Evolutionary conservation across 2,888 invertebrate species (phyloP).

Genomic region (Adineta ricciae): DNA sequence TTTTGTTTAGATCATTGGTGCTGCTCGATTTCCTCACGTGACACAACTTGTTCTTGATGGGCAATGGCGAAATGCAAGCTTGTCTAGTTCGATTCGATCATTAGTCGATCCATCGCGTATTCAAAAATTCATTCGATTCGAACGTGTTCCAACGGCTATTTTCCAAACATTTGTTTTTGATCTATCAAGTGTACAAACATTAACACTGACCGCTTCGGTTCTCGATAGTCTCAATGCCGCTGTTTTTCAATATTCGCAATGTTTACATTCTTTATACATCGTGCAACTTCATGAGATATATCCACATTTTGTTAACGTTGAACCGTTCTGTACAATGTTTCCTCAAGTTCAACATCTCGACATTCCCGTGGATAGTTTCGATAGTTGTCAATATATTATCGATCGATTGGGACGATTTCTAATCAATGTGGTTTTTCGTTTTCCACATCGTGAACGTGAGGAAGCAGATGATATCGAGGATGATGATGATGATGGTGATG

Average conservation of each 20-base stretch:
- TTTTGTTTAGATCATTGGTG: background rate
- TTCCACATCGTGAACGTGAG: background rate
- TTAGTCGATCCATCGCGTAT: background rate
- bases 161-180: background rate
- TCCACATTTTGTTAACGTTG: background rate
- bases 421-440: background rate
- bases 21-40: background rate
- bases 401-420: background rate
- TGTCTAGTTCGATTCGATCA: background rate
- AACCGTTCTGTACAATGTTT: conserved; percentile 10
- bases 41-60: background rate
- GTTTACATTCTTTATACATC: background rate
- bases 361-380: background rate
- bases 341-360: background rate
- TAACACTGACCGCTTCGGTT: background rate
- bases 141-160: background rate
- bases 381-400: background rate
- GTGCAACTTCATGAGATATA: background rate
- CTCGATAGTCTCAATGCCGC: background rate
- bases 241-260: background rate
- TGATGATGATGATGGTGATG: background rate
- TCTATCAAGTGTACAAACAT: background rate
- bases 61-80: background rate
- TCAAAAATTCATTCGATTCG: background rate
- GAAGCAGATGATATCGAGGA: background rate